A percentile compares a stretch with the other conserved stretches of the same genome.
Conservation (phyloP, 2,113 vertebrate genomes). For the Seriola aureovittata region DNA sequence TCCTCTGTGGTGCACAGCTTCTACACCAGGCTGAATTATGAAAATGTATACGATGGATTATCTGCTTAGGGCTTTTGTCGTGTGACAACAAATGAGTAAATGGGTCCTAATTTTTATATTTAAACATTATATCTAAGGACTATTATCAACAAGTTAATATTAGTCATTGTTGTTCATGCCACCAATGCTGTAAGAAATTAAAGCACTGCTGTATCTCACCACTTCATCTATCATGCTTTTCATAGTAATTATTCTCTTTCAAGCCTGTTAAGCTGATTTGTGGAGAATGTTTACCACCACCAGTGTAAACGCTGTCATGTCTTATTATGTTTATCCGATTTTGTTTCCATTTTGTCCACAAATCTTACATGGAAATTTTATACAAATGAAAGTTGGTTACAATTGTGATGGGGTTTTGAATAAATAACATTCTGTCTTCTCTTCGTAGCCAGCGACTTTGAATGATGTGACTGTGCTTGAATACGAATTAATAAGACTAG, state of each 20-base stretch:
- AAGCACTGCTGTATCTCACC: neutral
- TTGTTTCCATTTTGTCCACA: neutral
- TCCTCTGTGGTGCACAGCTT: too few species aligned
- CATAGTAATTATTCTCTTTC: neutral
- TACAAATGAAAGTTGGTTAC: constrained; percentile 15
- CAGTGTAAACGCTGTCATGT: constrained; percentile 4
- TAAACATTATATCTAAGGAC: neutral
- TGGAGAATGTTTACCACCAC: neutral
- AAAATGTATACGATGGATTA: neutral
- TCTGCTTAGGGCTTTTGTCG: neutral
- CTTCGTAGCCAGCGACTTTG: neutral
- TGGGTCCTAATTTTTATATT: neutral
- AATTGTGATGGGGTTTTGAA: neutral
- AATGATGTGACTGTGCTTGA: neutral
- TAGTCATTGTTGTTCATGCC: neutral
- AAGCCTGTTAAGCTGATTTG: too few species aligned
- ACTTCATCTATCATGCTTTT: neutral
- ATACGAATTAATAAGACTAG: neutral
- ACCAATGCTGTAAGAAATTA: neutral
- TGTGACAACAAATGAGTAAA: neutral
- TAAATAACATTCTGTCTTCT: constrained; percentile 18
- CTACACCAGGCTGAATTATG: neutral
- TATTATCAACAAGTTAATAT: neutral
- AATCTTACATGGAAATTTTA: neutral
- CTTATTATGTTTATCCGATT: neutral